Conservation (phyloP, 2,888 invertebrate species). For the Teinopalpus imperialis region DNA sequence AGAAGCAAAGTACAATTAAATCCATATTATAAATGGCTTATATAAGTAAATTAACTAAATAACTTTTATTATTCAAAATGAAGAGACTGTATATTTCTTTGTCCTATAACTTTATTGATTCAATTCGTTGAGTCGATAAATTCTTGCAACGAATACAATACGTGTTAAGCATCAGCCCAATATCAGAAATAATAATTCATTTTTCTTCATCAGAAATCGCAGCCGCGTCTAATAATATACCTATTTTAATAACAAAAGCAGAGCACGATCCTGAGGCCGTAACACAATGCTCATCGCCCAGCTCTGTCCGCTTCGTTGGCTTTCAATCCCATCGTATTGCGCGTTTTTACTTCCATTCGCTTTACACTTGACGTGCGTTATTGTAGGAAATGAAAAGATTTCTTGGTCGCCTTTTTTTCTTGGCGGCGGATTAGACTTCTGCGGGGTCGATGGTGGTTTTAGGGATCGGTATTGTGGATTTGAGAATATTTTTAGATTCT, state of each 20-base stretch:
- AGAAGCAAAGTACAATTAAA: too few species aligned
- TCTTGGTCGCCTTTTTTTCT: slow-evolving; percentile 50
- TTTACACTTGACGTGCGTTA: slow-evolving; percentile 44
- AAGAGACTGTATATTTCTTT: too few species aligned
- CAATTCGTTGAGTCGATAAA: too few species aligned
- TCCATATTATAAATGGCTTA: too few species aligned
- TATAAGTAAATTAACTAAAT: too few species aligned
- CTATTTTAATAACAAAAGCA: slow-evolving; percentile 60
- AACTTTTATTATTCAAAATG: too few species aligned
- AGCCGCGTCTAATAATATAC: slow-evolving; percentile 27
- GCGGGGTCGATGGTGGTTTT: slow-evolving; percentile 25
- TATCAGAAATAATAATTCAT: slow-evolving; percentile 10
- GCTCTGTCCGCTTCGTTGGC: slow-evolving; percentile 57
- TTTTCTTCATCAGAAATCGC: slow-evolving; percentile 23
- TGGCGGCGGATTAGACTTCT: slow-evolving; percentile 43
- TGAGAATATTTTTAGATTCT: neutral
- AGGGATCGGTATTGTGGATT: slow-evolving; percentile 23
- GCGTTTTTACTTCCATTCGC: slow-evolving; percentile 52
- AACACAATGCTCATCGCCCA: slow-evolving; percentile 60
- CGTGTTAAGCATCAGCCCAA: too few species aligned
- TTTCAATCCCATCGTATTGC: slow-evolving; percentile 61
- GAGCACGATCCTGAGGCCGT: slow-evolving; percentile 30
- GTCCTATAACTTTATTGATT: too few species aligned
- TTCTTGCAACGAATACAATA: too few species aligned
- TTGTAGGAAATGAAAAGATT: slow-evolving; percentile 69